These are phyloP conservation scores for Oxyscelio sp. DNA, from an alignment of 2,888 invertebrate genomes.

Conservation along the genomic window DNA sequence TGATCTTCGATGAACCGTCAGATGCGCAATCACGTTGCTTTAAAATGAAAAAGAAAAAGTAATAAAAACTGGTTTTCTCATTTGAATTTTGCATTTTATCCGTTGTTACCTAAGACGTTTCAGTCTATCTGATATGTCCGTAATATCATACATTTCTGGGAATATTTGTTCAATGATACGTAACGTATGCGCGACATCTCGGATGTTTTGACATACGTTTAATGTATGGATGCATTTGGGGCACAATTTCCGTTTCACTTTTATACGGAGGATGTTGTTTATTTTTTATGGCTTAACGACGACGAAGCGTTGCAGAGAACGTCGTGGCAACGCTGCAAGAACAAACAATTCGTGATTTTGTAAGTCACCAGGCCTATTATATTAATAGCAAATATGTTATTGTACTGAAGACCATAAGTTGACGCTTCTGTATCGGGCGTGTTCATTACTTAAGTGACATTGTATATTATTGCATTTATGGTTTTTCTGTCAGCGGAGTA, in stretches of 20 bases:
- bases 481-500: slow-evolving; percentile 33
- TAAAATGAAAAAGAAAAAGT: no score
- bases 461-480: slow-evolving; percentile 71
- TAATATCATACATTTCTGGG: slow-evolving; percentile 61
- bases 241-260: no score
- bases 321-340: background rate
- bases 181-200: no score
- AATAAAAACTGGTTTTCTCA: slow-evolving; percentile 62
- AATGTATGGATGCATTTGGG: slow-evolving; percentile 32
- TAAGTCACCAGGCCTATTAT: slow-evolving; percentile 33
- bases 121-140: slow-evolving; percentile 69
- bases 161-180: slow-evolving; percentile 60
- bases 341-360: slow-evolving; percentile 8
- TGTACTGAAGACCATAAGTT: slow-evolving; percentile 55
- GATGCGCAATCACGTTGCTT: slow-evolving; percentile 13
- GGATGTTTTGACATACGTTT: slow-evolving; percentile 6
- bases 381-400: slow-evolving; percentile 62
- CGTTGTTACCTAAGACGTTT: slow-evolving; percentile 64
- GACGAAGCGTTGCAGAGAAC: no score
- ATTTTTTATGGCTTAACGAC: no score
- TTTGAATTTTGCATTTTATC: slow-evolving; percentile 71
- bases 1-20: background rate
- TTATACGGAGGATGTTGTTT: no score
- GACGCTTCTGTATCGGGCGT: slow-evolving; percentile 55
- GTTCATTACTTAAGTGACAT: slow-evolving; percentile 58